Evolutionary conservation across 2,113 vertebrate genomes (phyloP).

Genomic region (Hippocampus mohnikei): DNA sequence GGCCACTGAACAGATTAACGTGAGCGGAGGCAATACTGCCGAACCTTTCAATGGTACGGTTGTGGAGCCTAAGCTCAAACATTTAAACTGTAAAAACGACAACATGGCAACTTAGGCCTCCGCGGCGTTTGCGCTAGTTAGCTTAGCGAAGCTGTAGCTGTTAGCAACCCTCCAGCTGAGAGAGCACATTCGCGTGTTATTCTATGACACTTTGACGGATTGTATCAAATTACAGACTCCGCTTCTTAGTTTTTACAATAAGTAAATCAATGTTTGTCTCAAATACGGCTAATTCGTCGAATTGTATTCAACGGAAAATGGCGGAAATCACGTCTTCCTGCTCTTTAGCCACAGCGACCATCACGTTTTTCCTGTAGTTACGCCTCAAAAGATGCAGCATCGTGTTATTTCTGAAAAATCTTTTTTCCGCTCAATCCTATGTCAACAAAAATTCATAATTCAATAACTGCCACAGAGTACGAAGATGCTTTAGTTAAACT

Average conservation of each 20-base stretch:
- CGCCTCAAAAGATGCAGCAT: no score
- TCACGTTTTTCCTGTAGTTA: no score
- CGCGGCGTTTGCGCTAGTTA: neutral
- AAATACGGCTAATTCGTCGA: no score
- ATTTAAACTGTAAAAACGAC: constrained; percentile 4
- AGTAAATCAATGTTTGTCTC: neutral
- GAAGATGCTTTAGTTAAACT: no score
- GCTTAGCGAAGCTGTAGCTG: neutral
- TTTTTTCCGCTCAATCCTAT: no score
- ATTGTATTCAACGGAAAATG: no score
- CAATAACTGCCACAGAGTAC: no score
- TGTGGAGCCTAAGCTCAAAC: constrained; percentile 54
- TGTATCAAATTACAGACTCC: neutral
- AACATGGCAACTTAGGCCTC: neutral
- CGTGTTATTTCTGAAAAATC: no score
- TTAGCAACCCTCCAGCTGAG: neutral
- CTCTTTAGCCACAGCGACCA: no score
- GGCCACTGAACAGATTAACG: constrained; percentile 57
- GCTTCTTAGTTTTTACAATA: neutral
- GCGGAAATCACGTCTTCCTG: no score
- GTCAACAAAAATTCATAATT: no score
- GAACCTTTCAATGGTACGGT: constrained; percentile 20
- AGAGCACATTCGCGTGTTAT: neutral
- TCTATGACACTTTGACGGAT: neutral
- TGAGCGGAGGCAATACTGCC: constrained; percentile 45